A percentile compares a stretch with the other conserved stretches of the same genome.
phyloP scores from a whole-genome alignment of 2,113 vertebrate species.

The Entelurus aequoreus region DNA sequence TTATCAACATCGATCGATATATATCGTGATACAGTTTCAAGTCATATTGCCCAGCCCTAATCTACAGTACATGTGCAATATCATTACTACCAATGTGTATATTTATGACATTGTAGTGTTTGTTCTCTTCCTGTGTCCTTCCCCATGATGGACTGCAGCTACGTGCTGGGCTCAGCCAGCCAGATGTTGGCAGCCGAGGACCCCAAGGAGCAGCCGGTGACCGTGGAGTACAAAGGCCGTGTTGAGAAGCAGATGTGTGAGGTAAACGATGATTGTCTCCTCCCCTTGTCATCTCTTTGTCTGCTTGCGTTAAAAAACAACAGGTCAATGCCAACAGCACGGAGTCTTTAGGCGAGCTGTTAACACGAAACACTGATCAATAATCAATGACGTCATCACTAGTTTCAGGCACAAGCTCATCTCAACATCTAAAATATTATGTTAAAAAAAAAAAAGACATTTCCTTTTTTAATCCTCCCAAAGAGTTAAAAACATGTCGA shows the following conservation, averaged over 20 bases:
- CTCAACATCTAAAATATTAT: too few relatives aligned
- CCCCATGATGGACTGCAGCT: slow-evolving; percentile 42
- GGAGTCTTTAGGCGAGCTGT: too few relatives aligned
- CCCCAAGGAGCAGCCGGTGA: slow-evolving; percentile 58
- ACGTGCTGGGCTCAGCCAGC: slow-evolving; percentile 61
- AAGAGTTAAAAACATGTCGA: too few relatives aligned
- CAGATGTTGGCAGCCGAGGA: slow-evolving; percentile 62
- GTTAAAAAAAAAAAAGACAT: too few relatives aligned
- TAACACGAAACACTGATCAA: too few relatives aligned
- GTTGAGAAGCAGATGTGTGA: slow-evolving; percentile 64
- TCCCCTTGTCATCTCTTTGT: neutral
- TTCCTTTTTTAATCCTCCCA: too few relatives aligned
- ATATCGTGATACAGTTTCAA: too few relatives aligned
- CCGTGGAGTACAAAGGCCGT: slow-evolving; percentile 57
- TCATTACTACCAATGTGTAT: neutral
- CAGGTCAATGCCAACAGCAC: neutral
- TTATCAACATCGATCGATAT: too few relatives aligned
- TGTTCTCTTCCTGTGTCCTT: neutral
- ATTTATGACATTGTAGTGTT: slow-evolving; percentile 2
- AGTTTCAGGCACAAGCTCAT: neutral
- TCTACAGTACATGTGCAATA: too few relatives aligned
- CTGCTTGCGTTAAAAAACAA: neutral
- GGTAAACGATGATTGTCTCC: slow-evolving; percentile 47
- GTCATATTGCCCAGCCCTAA: too few relatives aligned
- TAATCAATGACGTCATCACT: neutral